Percentiles rank a stretch among this genome's conserved stretches.
phyloP scores from a whole-genome alignment of 2,888 invertebrate species.

The Caenorhabditis auriculariae region DNA sequence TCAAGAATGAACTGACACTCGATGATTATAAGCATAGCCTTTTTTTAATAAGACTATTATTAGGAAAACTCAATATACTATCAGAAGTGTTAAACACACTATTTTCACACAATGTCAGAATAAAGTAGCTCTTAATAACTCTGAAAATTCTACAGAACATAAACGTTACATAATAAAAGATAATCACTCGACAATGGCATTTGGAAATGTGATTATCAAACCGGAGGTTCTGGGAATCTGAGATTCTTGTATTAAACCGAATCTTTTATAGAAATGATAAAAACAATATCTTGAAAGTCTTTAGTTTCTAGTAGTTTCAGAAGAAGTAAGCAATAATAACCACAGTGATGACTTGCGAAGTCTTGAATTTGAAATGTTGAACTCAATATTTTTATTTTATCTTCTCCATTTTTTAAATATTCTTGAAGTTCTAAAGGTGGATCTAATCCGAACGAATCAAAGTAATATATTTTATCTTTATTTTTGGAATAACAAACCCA shows the following conservation, averaged over 20 bases:
- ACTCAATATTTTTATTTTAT: background rate
- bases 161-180: conserved; percentile 1
- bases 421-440: too few relatives aligned
- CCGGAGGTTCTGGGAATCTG: too few relatives aligned
- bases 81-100: conserved; percentile 6
- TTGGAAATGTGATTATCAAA: background rate
- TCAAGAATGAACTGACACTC: conserved; percentile 12
- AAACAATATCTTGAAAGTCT: background rate
- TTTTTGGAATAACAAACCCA: too few relatives aligned
- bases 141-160: background rate
- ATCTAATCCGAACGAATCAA: too few relatives aligned
- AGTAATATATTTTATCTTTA: too few relatives aligned
- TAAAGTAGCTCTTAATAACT: conserved; percentile 7
- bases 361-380: conserved; percentile 6
- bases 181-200: background rate
- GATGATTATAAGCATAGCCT: conserved; percentile 9
- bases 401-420: conserved; percentile 2
- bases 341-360: conserved; percentile 5
- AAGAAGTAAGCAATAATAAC: too few relatives aligned
- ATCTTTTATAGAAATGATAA: too few relatives aligned
- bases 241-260: too few relatives aligned
- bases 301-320: conserved; percentile 3
- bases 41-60: conserved; percentile 9
- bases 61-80: conserved; percentile 1
- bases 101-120: conserved; percentile 1